Conservation (phyloP, 92 coral and sea anemone genomes). For the Parazoanthus darwini region DNA sequence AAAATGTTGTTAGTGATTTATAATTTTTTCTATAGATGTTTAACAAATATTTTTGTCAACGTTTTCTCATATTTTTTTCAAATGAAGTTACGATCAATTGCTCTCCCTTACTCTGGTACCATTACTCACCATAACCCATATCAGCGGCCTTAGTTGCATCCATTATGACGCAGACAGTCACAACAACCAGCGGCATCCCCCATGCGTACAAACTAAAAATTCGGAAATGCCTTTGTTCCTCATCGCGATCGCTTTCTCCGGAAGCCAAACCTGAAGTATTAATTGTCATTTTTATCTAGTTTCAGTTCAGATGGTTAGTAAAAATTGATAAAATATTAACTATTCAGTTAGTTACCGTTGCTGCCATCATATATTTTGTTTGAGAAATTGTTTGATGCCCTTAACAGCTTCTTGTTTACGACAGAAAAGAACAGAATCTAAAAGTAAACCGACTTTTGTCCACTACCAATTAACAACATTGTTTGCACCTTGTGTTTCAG, state of each 20-base stretch:
- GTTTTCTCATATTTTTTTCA: neutral
- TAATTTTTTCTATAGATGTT: neutral
- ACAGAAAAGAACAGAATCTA: too few relatives aligned
- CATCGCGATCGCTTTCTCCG: neutral
- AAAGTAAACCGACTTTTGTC: too few relatives aligned
- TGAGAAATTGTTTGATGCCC: too few relatives aligned
- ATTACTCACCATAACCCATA: neutral
- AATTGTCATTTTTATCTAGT: neutral
- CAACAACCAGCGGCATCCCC: neutral
- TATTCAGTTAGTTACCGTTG: too few relatives aligned
- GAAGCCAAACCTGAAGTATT: neutral
- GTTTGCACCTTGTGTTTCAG: too few relatives aligned
- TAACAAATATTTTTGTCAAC: neutral
- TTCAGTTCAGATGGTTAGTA: too few relatives aligned
- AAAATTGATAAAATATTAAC: too few relatives aligned
- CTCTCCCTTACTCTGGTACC: neutral
- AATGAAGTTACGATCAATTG: neutral
- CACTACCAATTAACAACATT: too few relatives aligned
- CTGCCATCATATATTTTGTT: too few relatives aligned
- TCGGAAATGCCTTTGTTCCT: neutral
- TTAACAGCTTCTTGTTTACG: too few relatives aligned
- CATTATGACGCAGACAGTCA: neutral
- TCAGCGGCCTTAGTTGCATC: neutral
- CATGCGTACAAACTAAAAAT: neutral
- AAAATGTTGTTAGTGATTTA: too few relatives aligned